Percentiles rank a stretch among this genome's conserved stretches.
Conservation (phyloP, 2,888 invertebrate genomes). For the Desoria tigrina region DNA sequence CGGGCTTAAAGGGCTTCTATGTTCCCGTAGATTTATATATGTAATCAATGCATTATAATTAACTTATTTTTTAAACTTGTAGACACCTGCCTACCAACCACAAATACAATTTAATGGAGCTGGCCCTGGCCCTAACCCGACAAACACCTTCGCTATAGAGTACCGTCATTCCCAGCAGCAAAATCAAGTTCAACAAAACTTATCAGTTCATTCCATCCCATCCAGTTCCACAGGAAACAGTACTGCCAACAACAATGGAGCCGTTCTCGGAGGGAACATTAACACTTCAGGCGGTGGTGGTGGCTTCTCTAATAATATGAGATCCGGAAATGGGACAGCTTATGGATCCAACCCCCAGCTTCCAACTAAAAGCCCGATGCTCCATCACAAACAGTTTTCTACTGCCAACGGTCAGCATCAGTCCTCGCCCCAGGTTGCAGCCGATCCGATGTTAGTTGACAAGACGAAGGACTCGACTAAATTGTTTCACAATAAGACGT, state of each 20-base stretch:
- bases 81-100: conserved; percentile 5
- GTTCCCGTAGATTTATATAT: too few relatives aligned
- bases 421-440: conserved; percentile 3
- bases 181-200: conserved; percentile 43
- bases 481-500: conserved; percentile 70
- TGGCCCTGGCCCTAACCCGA: conserved; percentile 33
- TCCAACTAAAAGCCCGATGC: conserved; percentile 47
- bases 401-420: conserved; percentile 19
- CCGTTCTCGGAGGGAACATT: conserved; percentile 11
- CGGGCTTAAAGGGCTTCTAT: not conserved
- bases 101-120: conserved; percentile 44
- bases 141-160: conserved; percentile 43
- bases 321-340: conserved; percentile 25
- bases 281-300: conserved; percentile 7
- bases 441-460: conserved; percentile 27
- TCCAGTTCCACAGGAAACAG: conserved; percentile 14
- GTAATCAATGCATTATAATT: too few relatives aligned
- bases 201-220: conserved; percentile 47
- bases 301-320: conserved; percentile 10
- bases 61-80: too few relatives aligned
- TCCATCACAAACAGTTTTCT: conserved; percentile 45
- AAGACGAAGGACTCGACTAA: conserved; percentile 54
- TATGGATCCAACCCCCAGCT: conserved; percentile 43
- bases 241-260: conserved; percentile 30
- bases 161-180: conserved; percentile 41